A percentile compares a stretch with the other conserved stretches of the same genome.
Evolutionary conservation across 1,140 invertebrate species (phyloP).

Genomic region (Panagrolaimus sp.): DNA sequence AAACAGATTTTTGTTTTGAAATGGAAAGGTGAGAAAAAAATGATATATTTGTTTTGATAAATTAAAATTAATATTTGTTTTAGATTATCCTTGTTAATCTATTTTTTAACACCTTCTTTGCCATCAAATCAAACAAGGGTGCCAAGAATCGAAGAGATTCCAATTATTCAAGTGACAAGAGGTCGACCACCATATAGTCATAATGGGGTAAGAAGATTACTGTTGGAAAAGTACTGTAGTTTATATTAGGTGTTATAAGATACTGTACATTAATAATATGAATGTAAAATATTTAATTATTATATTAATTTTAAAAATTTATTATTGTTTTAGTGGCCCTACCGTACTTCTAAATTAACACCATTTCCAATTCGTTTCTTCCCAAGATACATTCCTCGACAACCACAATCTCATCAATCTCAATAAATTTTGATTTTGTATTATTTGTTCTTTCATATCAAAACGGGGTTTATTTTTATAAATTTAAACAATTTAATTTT

Average conservation of each 20-base stretch:
- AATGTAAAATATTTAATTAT: not conserved
- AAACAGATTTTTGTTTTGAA: too few species aligned
- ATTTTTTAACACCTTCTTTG: not conserved
- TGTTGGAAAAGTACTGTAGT: too few species aligned
- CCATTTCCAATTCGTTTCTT: not conserved
- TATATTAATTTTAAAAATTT: not conserved
- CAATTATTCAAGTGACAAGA: not conserved
- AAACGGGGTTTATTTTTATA: slow-evolving; percentile 4
- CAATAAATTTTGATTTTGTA: not conserved
- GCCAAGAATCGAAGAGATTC: not conserved
- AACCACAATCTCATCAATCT: not conserved
- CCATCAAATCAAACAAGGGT: not conserved
- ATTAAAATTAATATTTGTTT: not conserved
- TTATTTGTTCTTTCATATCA: not conserved
- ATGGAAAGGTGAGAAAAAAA: too few species aligned
- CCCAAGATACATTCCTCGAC: slow-evolving; percentile 1
- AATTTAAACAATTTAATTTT: not conserved
- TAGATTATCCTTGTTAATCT: not conserved
- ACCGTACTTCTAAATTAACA: not conserved
- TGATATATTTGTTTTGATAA: too few species aligned
- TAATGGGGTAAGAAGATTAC: not conserved
- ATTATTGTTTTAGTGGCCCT: not conserved
- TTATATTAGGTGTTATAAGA: too few species aligned
- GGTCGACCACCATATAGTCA: slow-evolving; percentile 3
- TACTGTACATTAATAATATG: too few species aligned